Conservation (phyloP, 1,140 invertebrate genomes). For the Ctenoplectra terminalis region DNA sequence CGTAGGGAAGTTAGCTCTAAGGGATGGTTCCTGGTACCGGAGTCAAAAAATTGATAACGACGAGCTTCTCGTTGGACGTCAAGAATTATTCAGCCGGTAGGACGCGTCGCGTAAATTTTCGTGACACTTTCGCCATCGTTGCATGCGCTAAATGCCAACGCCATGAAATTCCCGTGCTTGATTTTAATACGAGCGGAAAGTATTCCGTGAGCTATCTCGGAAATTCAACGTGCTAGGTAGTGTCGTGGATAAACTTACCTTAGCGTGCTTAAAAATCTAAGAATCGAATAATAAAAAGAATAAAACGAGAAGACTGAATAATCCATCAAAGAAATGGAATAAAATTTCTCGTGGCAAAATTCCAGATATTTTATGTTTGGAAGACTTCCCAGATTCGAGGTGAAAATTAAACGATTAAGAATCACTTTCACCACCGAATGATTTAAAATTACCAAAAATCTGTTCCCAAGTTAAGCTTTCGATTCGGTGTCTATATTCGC, state of each 20-base stretch:
- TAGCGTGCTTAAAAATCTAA: too few species aligned
- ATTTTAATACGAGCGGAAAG: not conserved
- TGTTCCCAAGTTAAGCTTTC: not conserved
- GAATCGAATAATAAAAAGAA: too few species aligned
- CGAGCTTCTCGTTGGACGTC: not conserved
- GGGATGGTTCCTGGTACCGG: not conserved
- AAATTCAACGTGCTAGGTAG: not conserved
- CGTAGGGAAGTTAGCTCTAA: not conserved
- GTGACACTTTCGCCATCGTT: not conserved
- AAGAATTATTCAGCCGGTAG: not conserved
- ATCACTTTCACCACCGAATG: too few species aligned
- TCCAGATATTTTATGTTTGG: too few species aligned
- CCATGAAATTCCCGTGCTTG: not conserved
- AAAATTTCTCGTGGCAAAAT: too few species aligned
- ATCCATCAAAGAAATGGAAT: too few species aligned
- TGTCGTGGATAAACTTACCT: too few species aligned
- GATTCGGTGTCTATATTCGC: too few species aligned
- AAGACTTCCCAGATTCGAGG: too few species aligned
- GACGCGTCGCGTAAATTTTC: not conserved
- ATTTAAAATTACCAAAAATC: not conserved
- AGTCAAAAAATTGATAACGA: slow-evolving; percentile 8
- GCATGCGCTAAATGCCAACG: not conserved
- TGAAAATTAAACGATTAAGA: too few species aligned
- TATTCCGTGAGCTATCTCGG: not conserved
- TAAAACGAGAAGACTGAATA: too few species aligned